A percentile compares a stretch with the other conserved stretches of the same genome.
Conservation (phyloP, 2,113 vertebrate species). For the Rhinolophus ferrumequinum region DNA sequence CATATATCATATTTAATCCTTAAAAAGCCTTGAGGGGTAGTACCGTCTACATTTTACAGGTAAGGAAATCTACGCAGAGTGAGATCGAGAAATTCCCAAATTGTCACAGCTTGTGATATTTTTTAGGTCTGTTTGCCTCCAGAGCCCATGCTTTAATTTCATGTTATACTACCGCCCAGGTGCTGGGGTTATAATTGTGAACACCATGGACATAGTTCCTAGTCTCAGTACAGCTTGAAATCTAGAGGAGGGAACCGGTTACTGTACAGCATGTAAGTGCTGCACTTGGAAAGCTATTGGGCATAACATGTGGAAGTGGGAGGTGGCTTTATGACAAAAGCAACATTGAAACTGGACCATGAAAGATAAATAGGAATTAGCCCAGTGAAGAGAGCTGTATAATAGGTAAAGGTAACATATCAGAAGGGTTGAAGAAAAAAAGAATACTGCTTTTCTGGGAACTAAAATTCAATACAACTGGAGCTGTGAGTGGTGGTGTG, state of each 20-base stretch:
- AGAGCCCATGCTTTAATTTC: neutral
- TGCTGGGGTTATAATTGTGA: neutral
- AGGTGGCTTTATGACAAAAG: neutral
- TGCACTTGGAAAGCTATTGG: neutral
- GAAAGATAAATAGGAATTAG: conserved; percentile 21
- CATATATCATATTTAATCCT: conserved; percentile 2
- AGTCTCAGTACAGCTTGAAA: neutral
- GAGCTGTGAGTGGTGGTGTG: neutral
- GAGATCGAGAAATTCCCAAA: neutral
- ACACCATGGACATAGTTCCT: neutral
- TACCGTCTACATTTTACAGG: neutral
- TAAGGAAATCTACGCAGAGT: conserved; percentile 12
- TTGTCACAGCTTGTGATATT: neutral
- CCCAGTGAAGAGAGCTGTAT: neutral
- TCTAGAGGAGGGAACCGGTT: neutral
- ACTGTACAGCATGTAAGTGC: neutral
- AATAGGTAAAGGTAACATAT: neutral
- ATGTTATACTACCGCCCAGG: neutral
- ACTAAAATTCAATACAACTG: neutral
- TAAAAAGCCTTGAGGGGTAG: neutral
- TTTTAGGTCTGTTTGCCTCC: neutral
- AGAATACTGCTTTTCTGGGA: conserved; percentile 12
- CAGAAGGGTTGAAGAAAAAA: conserved; percentile 9
- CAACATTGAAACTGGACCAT: neutral
- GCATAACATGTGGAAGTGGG: neutral